Conservation (phyloP, 2,113 vertebrate species). For the Tricholaema leucomelas region DNA sequence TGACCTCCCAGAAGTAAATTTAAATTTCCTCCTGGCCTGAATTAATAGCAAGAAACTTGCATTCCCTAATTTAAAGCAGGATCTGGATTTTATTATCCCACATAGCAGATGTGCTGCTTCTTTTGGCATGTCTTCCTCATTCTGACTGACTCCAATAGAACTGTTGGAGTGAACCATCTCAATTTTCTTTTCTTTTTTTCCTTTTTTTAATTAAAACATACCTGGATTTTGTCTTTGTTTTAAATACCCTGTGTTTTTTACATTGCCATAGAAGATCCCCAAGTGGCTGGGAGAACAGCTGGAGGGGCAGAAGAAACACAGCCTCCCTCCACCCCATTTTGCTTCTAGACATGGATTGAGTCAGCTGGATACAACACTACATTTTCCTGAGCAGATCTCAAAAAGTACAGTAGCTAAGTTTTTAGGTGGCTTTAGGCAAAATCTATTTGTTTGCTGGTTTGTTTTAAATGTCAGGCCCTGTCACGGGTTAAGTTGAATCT, state of each 20-base stretch:
- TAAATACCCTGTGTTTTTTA: fast-evolving
- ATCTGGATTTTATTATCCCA: constrained; percentile 50
- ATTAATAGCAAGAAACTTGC: constrained; percentile 50
- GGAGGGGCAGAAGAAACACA: fast-evolving
- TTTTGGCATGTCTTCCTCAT: neutral
- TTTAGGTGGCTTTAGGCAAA: neutral
- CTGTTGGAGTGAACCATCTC: neutral
- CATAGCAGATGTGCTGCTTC: constrained; percentile 12
- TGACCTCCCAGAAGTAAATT: constrained; percentile 42
- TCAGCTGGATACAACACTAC: neutral
- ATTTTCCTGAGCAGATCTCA: neutral
- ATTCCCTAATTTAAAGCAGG: constrained; percentile 10
- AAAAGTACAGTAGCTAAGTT: neutral
- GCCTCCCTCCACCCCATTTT: fast-evolving
- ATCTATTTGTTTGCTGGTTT: neutral
- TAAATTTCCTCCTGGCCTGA: constrained; percentile 42
- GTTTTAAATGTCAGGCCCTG: neutral
- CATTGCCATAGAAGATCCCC: fast-evolving
- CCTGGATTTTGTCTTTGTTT: neutral
- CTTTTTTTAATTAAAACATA: neutral
- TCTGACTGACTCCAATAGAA: neutral
- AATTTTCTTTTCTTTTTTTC: neutral
- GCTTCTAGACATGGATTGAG: neutral
- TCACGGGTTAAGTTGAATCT: too few species aligned
- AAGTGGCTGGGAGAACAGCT: neutral